A percentile compares a stretch with the other conserved stretches of the same genome.
These are phyloP conservation scores for Poeciliopsis paucimaculata DNA, from an alignment of 2,797 vertebrate genomes.

Conservation along the genomic window DNA sequence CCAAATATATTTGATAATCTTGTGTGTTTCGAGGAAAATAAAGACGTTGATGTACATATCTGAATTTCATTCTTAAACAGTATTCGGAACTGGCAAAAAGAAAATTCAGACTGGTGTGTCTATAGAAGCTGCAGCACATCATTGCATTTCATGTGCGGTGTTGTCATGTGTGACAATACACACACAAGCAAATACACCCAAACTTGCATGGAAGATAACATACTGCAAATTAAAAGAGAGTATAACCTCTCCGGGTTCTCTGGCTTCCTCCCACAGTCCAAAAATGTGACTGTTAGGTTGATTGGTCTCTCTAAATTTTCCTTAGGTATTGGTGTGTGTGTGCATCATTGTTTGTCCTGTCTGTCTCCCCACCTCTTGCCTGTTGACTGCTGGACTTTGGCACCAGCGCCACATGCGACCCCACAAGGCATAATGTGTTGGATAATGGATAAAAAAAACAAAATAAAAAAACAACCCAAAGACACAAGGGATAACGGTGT, in stretches of 20 bases:
- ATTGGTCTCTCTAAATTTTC: too few species aligned
- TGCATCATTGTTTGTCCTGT: too few species aligned
- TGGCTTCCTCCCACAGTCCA: too few species aligned
- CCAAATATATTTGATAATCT: background rate
- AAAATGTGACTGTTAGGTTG: too few species aligned
- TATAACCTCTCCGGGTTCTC: too few species aligned
- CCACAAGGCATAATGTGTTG: too few species aligned
- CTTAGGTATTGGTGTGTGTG: too few species aligned
- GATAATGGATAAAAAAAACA: conserved; percentile 3
- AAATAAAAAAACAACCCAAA: conserved; percentile 8
- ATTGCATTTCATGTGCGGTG: conserved; percentile 17
- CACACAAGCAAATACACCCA: conserved; percentile 33
- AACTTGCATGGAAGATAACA: conserved; percentile 47
- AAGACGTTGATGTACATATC: background rate
- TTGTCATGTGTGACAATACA: conserved; percentile 43
- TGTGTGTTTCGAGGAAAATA: background rate
- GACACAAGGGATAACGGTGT: conserved; percentile 33
- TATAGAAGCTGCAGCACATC: conserved; percentile 12
- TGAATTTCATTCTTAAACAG: background rate
- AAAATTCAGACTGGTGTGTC: background rate
- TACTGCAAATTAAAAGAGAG: conserved; percentile 49
- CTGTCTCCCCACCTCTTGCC: too few species aligned
- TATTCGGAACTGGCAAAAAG: background rate
- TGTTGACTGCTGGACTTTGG: too few species aligned
- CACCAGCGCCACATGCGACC: too few species aligned